Evolutionary conservation across 1,140 invertebrate genomes (phyloP), one percentile per base, ranked within the genome.

Genomic region (Piezodorus guildinii): DNA sequence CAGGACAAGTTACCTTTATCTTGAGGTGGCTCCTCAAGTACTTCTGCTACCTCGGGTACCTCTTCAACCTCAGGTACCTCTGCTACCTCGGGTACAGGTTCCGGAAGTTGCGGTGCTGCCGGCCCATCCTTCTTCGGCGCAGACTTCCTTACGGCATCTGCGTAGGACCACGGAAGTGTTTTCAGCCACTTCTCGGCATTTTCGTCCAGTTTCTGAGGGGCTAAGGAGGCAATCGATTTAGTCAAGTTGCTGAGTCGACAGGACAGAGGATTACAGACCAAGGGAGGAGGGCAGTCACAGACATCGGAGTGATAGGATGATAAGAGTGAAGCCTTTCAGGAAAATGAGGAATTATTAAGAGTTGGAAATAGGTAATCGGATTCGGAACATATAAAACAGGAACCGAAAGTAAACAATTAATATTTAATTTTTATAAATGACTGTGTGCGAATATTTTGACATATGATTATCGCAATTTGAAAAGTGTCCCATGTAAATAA

Each of bases 171-270:
- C 30, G 62, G 62, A 51, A 59, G 60, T 46, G 63, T 62, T 54
- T 51, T 65, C 51, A 64, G 62, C 34, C 64, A 64, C 51, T 58
- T 34, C 65, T 65, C 63, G 58, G 61, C 60, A 39, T 25, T 51
- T 23, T 43, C 16, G 16, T 54, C 59, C 21, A 62, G 19, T 23
- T 17, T 56, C 46, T 46, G 27, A 6, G 60, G 21, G 6, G 30
- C 46, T 44, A 27, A 30, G 16, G 17, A 16, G 54, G 43, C 27
- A 15, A 30, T 44, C 54, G 21, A 6, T 16, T 44, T 34, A 17
- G 12, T 21, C 63, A 58, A 23, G 34, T 10, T 39, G 3, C 34
- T 39, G 34, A 39, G 34, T 6, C 3, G 34, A 12, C 34, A 6
- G 34, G 34, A 39, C 34, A 39, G 34, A 39, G 19, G 5, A 49